Percentiles rank a stretch among this genome's conserved stretches.
These are phyloP conservation scores for Meleagris gallopavo DNA, from an alignment of 2,113 vertebrate species.

Conservation along the genomic window DNA sequence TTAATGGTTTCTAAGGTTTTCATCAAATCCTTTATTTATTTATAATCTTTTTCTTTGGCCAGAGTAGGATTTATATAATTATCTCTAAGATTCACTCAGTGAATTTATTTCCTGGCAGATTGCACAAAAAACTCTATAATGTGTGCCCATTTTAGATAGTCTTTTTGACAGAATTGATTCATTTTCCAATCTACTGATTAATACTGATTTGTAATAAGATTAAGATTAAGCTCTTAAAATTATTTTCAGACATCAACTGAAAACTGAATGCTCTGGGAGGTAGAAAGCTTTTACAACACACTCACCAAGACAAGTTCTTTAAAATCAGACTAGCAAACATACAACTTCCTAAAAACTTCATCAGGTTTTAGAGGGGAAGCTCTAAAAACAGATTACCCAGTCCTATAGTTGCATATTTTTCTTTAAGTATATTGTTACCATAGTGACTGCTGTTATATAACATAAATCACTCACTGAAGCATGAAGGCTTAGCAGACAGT, in stretches of 20 bases:
- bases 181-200: neutral
- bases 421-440: slow-evolving; percentile 40
- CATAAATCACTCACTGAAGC: slow-evolving; percentile 50
- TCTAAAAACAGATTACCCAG: slow-evolving; percentile 26
- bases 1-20: neutral
- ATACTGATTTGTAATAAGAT: neutral
- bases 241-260: neutral
- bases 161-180: neutral
- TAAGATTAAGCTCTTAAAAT: neutral
- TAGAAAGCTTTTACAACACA: neutral
- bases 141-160: neutral
- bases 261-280: neutral
- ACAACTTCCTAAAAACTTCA: neutral
- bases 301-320: neutral
- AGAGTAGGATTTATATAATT: neutral
- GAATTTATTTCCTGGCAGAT: neutral
- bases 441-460: slow-evolving; percentile 54
- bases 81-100: neutral
- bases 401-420: slow-evolving; percentile 15
- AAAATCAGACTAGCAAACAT: neutral
- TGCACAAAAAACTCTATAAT: neutral
- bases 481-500: slow-evolving; percentile 24
- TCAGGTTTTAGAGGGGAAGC: neutral
- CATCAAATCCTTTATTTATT: neutral
- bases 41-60: neutral